These are phyloP conservation scores for Vultur gryphus DNA, from an alignment of 2,797 vertebrate species.

Conservation along the genomic window DNA sequence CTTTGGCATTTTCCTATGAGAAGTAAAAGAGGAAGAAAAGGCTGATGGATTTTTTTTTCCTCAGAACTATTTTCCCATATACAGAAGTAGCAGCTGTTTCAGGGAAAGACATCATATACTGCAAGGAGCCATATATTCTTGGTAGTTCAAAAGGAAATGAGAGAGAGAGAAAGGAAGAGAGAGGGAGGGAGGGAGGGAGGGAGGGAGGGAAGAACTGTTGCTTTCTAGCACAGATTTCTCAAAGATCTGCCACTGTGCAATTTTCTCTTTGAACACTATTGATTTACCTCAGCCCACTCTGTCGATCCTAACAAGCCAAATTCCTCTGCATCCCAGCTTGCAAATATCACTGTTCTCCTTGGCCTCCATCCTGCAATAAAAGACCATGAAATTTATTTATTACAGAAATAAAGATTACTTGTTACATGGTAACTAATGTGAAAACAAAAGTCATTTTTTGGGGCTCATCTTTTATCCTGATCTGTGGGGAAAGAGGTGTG, in stretches of 20 bases:
- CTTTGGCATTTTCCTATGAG: constrained; percentile 87
- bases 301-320: constrained; percentile 94
- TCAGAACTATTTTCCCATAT: not conserved
- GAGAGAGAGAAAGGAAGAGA: not conserved
- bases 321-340: constrained; percentile 98
- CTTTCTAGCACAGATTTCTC: not conserved
- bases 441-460: not conserved
- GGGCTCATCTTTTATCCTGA: not conserved
- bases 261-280: not conserved
- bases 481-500: not conserved
- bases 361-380: constrained; percentile 88
- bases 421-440: not conserved
- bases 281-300: constrained; percentile 94
- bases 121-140: not conserved
- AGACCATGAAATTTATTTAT: not conserved
- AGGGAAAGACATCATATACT: not conserved
- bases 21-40: not conserved
- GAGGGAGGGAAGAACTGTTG: not conserved
- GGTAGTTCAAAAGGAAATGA: not conserved
- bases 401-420: not conserved
- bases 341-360: constrained; percentile 91
- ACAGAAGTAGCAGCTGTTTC: not conserved
- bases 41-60: not conserved
- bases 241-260: not conserved
- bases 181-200: not conserved